phyloP scores from a whole-genome alignment of 2,113 vertebrate species.

The Ibidorhyncha struthersii region DNA sequence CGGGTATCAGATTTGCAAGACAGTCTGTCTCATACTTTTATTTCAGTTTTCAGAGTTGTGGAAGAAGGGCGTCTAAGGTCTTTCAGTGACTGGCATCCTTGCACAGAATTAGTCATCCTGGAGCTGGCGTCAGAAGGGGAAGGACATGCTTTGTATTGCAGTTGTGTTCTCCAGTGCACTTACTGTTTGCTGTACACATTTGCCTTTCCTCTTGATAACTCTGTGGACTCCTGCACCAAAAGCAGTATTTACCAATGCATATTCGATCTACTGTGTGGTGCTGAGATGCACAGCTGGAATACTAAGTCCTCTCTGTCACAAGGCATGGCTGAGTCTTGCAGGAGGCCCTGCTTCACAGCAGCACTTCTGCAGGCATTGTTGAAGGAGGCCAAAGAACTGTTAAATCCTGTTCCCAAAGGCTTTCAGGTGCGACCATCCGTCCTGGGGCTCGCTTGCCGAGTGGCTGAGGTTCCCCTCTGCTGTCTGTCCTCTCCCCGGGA shows the following conservation, averaged over 20 bases:
- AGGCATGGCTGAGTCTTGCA: background rate
- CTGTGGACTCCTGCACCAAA: background rate
- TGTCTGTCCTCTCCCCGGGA: background rate
- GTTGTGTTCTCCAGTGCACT: background rate
- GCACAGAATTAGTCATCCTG: background rate
- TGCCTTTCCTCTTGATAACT: conserved; percentile 37
- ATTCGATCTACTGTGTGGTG: background rate
- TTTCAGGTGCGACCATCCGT: background rate
- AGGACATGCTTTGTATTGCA: conserved; percentile 48
- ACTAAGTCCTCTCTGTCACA: background rate
- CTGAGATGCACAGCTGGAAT: background rate
- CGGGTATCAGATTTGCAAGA: background rate
- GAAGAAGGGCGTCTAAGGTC: background rate
- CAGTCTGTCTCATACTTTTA: background rate
- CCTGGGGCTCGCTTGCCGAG: background rate
- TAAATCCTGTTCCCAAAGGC: background rate
- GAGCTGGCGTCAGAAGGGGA: background rate
- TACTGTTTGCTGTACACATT: conserved; percentile 34
- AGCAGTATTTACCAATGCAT: background rate
- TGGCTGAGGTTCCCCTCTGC: background rate
- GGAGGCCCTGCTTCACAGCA: background rate
- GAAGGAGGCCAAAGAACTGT: background rate
- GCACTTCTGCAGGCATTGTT: background rate
- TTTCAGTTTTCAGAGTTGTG: background rate
- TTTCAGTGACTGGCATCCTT: background rate